Evolutionary conservation across 2,113 vertebrate genomes (phyloP), one percentile per base, ranked within the genome.

Genomic region (Rissa tridactyla): DNA sequence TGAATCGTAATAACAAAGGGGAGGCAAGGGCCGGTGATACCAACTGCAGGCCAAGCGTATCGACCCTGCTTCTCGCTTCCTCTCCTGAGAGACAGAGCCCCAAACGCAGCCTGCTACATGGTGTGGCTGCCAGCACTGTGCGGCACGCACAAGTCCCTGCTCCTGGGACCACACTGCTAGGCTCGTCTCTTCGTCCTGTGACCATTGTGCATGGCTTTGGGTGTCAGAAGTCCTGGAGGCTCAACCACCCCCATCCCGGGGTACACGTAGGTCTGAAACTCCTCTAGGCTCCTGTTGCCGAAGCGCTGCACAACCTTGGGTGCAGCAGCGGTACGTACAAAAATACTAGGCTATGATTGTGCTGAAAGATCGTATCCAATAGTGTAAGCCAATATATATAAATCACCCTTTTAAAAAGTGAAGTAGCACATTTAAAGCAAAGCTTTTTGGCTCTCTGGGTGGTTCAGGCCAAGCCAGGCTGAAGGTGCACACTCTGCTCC

Each of bases 81-180:
- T 42, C 2, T 46, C 20, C 10, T 17, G 57, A 82, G 14, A 26
- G 15, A 82, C 25, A 70, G 51, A 34, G 1, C 38, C 22, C 15
- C 17, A 40, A 85, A 16, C 6, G 10, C 60, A 46, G 5, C 7
- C 42, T 15, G 1, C 34, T 25, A 40, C 0, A 0, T 26, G 55
- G 16, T 14, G 58, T 23, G 46, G 73, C 36, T 40, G 34, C 32
- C 3, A 0, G 77, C 26, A 23, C 19, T 0, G 0, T 6, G 52
- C 1, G 0, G 12, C n/a, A 55, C 2, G 1, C 42, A 4, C 29
- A 16, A 77, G 44, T 9, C 52, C 0, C 0, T 19, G 57, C 64
- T 60, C 42, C 58, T 5, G 7, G 57, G n/a, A 34, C 4, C 19
- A 5, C 0, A 0, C 40, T 58, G 23, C 3, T 4, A n/a, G 61